Evolutionary conservation across 2,888 invertebrate genomes (phyloP).

Genomic region (Chironomus tentans): DNA sequence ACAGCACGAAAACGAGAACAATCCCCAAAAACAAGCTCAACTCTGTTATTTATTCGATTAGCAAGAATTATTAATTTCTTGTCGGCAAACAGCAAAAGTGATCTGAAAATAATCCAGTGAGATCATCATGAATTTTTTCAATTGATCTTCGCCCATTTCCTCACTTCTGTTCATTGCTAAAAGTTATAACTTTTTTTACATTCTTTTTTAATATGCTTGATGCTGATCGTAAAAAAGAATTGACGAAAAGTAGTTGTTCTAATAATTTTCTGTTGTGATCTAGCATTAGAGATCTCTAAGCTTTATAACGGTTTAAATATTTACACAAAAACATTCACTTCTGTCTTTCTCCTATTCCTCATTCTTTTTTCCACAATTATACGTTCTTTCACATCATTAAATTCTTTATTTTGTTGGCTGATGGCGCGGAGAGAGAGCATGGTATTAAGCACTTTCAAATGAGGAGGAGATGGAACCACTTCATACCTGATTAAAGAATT

Average conservation of each 20-base stretch:
- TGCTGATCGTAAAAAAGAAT: not conserved
- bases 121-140: too few relatives aligned
- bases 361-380: not conserved
- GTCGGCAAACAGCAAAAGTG: too few relatives aligned
- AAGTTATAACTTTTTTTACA: too few relatives aligned
- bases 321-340: conserved; percentile 1
- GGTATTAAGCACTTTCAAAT: too few relatives aligned
- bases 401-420: not conserved
- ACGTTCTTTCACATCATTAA: not conserved
- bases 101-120: too few relatives aligned
- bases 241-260: not conserved
- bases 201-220: not conserved
- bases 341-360: not conserved
- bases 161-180: too few relatives aligned
- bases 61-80: too few relatives aligned
- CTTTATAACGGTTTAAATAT: not conserved
- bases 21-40: too few relatives aligned
- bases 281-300: not conserved
- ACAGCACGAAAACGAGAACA: too few relatives aligned
- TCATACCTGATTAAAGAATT: not conserved
- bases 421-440: too few relatives aligned
- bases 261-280: not conserved
- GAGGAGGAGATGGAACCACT: not conserved
- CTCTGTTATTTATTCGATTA: too few relatives aligned
- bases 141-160: too few relatives aligned